phyloP scores from a whole-genome alignment of 2,888 invertebrate genomes.

The Agrilus biguttatus region DNA sequence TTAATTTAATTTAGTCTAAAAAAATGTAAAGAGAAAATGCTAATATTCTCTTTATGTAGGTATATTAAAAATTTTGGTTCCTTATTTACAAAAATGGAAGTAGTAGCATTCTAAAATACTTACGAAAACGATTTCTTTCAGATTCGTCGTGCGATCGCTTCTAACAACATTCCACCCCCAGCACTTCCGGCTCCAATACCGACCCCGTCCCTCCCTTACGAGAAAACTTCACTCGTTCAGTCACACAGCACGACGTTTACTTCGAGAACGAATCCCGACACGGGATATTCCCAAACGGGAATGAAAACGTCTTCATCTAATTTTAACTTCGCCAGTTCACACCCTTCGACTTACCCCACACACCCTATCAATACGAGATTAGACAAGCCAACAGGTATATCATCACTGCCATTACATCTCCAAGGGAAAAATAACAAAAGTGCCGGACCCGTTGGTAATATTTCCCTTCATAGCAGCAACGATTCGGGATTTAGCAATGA shows the following conservation, averaged over 20 bases:
- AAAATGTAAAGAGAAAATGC: too few relatives aligned
- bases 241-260: conserved; percentile 47
- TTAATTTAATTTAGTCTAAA: too few relatives aligned
- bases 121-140: conserved; percentile 13
- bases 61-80: too few relatives aligned
- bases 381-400: conserved; percentile 26
- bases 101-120: too few relatives aligned
- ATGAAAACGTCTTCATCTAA: conserved; percentile 43
- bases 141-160: conserved; percentile 39
- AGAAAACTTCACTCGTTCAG: conserved; percentile 34
- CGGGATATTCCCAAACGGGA: conserved; percentile 30
- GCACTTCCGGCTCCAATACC: conserved; percentile 59
- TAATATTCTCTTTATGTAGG: too few relatives aligned
- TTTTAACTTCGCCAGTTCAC: conserved; percentile 34
- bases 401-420: conserved; percentile 26
- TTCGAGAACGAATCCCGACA: conserved; percentile 15
- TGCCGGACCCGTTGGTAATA: conserved; percentile 45
- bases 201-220: conserved; percentile 36
- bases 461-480: conserved; percentile 78
- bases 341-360: conserved; percentile 26
- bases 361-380: conserved; percentile 27
- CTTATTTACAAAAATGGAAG: too few relatives aligned
- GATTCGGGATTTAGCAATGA: conserved; percentile 88
- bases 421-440: conserved; percentile 21
- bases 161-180: conserved; percentile 54